Evolutionary conservation across 2,113 vertebrate species (phyloP).

Genomic region (Lophochroa leadbeateri): DNA sequence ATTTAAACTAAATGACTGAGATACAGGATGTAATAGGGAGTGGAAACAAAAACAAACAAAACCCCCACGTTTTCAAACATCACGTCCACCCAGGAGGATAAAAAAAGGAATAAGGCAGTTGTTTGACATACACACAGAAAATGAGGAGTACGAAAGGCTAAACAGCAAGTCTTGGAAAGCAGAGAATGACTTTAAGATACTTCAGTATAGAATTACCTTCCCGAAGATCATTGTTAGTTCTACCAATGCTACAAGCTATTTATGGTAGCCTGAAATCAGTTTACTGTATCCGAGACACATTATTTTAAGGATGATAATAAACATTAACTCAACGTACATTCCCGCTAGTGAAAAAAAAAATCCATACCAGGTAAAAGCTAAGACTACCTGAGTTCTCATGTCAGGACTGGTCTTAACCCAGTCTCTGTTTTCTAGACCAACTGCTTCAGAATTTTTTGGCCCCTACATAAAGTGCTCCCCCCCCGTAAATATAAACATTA

Average conservation of each 20-base stretch:
- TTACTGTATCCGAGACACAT: background rate
- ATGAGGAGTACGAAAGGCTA: background rate
- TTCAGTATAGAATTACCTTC: background rate
- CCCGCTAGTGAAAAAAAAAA: background rate
- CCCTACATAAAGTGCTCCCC: background rate
- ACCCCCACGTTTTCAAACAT: background rate
- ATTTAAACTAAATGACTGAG: background rate
- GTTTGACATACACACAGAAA: background rate
- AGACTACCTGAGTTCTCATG: background rate
- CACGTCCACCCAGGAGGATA: background rate
- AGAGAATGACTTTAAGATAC: background rate
- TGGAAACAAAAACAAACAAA: constrained; percentile 16
- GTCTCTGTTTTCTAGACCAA: background rate
- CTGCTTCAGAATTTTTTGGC: background rate
- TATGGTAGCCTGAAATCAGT: background rate
- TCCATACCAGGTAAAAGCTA: background rate
- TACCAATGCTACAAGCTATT: background rate
- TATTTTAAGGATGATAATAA: background rate
- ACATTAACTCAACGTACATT: background rate
- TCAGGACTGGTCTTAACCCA: background rate
- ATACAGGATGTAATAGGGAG: background rate
- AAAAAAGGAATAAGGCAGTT: background rate
- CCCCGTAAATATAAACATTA: background rate
- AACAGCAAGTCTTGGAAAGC: background rate
- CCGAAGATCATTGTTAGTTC: background rate